Base-by-base conservation (phyloP, 2,113 vertebrate species). In the Cariama cristata region DNA sequence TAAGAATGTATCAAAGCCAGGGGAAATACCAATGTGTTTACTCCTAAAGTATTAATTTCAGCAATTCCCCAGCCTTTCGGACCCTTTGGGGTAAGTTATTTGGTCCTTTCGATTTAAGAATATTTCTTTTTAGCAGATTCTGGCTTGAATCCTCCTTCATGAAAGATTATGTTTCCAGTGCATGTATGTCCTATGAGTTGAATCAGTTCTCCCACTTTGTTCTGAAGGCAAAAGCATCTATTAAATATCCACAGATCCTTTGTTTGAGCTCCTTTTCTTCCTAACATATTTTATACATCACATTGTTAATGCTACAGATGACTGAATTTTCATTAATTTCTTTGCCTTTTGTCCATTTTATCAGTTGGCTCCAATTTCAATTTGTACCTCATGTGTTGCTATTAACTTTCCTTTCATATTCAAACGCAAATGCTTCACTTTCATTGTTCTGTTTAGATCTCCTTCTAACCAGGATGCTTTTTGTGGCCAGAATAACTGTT, bases 11-110 rank as follows among this genome's bases (percentile, higher is more conserved):
- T 80, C 42, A 92, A 93, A 96, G 90, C 88, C 63, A 95, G 85
- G 73, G 82, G 83, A 97, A 93, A 95, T 95, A 82, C 86, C 95
- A 80, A 55, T 88, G 79, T 66, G 26, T 90, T 96, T 96, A 86
- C 35, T 85, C 24, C 64, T 59, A 15, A 82, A 45, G 69, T 91
- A 96, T 91, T 79, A 56, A 90, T 85, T 95, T 91, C 92, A 91
- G 74, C 50, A 91, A 53, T 84, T 89, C 44, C 28, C 27, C 47
- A 77, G 93, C 6, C 50, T 82, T 80, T 79, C 79, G 67, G 79
- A 96, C 55, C 63, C 93, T 86, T 60, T 88, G 28, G 77, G 74
- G 24, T 75, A 79, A 82, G 14, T 79, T 77, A 52, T 81, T 94
- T 67, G 19, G 71, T 93, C 63, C 38, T 93, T 93, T 92, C 93